A percentile compares a stretch with the other conserved stretches of the same genome.
Evolutionary conservation across 2,113 vertebrate genomes (phyloP).

Genomic region (Ranitomeya variabilis): DNA sequence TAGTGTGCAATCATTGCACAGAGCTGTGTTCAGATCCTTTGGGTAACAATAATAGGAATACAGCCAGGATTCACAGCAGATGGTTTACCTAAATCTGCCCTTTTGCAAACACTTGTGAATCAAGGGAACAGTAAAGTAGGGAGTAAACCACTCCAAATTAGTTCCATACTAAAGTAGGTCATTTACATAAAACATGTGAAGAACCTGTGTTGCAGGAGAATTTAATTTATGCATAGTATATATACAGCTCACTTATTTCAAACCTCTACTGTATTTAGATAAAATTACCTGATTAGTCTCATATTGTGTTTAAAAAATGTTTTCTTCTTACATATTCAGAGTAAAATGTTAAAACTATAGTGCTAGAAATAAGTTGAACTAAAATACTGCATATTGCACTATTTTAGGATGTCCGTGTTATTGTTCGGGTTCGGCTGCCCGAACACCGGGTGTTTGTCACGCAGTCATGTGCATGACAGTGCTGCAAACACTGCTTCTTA

Average conservation of each 20-base stretch:
- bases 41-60: neutral
- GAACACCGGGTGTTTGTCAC: no score
- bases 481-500: no score
- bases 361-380: no score
- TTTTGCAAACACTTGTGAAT: constrained; percentile 1
- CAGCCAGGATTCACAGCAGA: neutral
- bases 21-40: neutral
- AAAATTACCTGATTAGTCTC: neutral
- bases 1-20: neutral
- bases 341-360: no score
- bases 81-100: constrained; percentile 5
- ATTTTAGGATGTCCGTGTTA: no score
- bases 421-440: no score
- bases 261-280: neutral
- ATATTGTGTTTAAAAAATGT: neutral
- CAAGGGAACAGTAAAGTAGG: neutral
- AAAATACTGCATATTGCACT: no score
- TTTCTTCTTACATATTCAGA: no score
- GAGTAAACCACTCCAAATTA: neutral
- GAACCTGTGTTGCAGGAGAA: neutral
- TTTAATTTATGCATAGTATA: neutral
- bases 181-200: neutral
- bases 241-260: neutral
- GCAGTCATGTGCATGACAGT: no score
- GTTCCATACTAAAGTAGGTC: neutral